These are phyloP conservation scores for Hydropotes inermis DNA, from an alignment of 2,113 vertebrate species.

Conservation along the genomic window DNA sequence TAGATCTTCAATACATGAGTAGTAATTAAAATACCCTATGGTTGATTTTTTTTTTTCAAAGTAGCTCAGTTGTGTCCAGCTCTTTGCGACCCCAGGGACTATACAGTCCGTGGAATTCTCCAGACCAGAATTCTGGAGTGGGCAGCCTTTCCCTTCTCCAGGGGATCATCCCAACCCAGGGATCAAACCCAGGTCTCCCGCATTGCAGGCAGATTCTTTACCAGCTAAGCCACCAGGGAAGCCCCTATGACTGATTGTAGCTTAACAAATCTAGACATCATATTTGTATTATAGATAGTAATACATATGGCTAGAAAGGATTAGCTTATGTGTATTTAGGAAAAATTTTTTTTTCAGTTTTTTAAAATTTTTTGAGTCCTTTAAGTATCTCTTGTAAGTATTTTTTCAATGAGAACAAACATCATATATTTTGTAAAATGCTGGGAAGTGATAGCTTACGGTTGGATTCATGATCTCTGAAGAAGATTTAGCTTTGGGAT, in stretches of 20 bases:
- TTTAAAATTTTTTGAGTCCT: neutral
- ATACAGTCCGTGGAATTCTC: neutral
- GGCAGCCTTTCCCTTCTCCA: neutral
- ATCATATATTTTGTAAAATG: conserved; percentile 20
- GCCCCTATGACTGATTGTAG: neutral
- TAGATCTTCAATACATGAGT: neutral
- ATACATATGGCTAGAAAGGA: neutral
- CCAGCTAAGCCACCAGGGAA: neutral
- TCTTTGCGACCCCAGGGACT: neutral
- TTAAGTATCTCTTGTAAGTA: neutral
- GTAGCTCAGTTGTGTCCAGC: neutral
- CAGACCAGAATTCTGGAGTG: neutral
- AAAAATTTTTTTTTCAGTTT: neutral
- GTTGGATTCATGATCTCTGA: neutral
- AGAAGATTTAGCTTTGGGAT: neutral
- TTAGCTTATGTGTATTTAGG: neutral
- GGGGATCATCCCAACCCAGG: neutral
- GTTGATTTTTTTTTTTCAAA: neutral
- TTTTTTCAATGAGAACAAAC: neutral
- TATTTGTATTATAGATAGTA: conserved; percentile 10
- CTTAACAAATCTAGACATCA: neutral
- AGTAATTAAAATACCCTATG: neutral
- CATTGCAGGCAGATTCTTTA: neutral
- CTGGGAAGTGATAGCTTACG: neutral
- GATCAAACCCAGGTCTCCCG: neutral